phyloP scores from a whole-genome alignment of 2,797 vertebrate genomes.

The Anguilla marmorata region DNA sequence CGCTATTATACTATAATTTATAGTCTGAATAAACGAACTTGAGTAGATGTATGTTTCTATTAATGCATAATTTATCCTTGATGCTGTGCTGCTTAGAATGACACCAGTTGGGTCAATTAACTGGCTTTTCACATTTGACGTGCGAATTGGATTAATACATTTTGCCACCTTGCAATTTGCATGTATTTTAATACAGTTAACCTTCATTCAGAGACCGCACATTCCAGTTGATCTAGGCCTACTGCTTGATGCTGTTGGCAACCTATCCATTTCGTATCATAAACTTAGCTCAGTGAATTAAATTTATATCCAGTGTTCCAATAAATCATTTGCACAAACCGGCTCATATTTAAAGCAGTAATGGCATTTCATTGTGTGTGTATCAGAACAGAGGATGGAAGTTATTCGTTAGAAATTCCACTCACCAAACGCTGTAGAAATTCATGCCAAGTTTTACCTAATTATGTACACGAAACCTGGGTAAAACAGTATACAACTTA shows the following conservation, averaged over 20 bases:
- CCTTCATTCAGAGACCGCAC: too few species aligned
- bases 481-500: background rate
- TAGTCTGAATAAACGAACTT: too few species aligned
- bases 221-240: too few species aligned
- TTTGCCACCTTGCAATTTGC: background rate
- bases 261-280: too few species aligned
- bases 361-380: background rate
- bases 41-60: too few species aligned
- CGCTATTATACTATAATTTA: background rate
- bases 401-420: background rate
- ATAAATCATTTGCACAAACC: background rate
- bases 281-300: too few species aligned
- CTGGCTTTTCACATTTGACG: background rate
- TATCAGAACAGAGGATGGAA: background rate
- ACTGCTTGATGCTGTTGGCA: too few species aligned
- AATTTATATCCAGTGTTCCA: background rate
- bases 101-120: background rate
- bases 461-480: background rate
- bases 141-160: background rate
- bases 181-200: background rate
- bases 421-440: background rate
- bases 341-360: too few species aligned
- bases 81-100: background rate
- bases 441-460: background rate
- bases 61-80: background rate